phyloP scores from a whole-genome alignment of 1,140 invertebrate genomes.

The Orchesella cincta region DNA sequence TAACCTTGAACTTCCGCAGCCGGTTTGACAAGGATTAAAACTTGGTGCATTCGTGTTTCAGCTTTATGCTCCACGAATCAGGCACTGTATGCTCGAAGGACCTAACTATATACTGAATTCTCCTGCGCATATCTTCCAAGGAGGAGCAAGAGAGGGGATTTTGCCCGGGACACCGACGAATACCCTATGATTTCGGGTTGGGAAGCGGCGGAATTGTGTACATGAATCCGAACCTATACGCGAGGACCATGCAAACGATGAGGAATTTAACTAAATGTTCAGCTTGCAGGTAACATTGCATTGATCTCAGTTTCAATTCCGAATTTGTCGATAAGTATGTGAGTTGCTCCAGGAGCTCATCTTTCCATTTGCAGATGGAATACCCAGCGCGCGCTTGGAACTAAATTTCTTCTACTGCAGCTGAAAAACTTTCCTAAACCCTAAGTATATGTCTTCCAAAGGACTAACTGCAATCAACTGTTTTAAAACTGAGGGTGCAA shows the following conservation, averaged over 20 bases:
- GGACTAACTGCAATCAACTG: conserved; percentile 52
- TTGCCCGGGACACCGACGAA: conserved; percentile 68
- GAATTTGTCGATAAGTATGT: no score
- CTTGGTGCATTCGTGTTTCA: conserved; percentile 53
- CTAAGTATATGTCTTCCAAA: conserved; percentile 61
- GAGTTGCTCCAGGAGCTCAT: no score
- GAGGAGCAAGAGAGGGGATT: conserved; percentile 65
- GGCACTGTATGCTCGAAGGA: conserved; percentile 61
- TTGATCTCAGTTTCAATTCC: no score
- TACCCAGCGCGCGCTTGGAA: conserved; percentile 56
- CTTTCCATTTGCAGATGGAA: conserved; percentile 55
- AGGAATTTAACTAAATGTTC: conserved; percentile 59
- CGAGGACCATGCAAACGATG: conserved; percentile 56
- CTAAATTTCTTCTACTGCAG: conserved; percentile 58
- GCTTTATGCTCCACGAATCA: conserved; percentile 68
- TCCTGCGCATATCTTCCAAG: conserved; percentile 61
- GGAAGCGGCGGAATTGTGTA: conserved; percentile 63
- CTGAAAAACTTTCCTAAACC: conserved; percentile 62
- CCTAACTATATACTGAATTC: conserved; percentile 41
- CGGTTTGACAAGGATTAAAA: no score
- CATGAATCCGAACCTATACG: conserved; percentile 57
- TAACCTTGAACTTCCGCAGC: no score
- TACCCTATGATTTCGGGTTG: conserved; percentile 66
- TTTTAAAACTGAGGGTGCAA: conserved; percentile 56
- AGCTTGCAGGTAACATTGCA: conserved; percentile 57